Evolutionary conservation across 2,797 vertebrate genomes (phyloP), one percentile per base, ranked within the genome.

Genomic region (Mormyrus hasselquistii): DNA sequence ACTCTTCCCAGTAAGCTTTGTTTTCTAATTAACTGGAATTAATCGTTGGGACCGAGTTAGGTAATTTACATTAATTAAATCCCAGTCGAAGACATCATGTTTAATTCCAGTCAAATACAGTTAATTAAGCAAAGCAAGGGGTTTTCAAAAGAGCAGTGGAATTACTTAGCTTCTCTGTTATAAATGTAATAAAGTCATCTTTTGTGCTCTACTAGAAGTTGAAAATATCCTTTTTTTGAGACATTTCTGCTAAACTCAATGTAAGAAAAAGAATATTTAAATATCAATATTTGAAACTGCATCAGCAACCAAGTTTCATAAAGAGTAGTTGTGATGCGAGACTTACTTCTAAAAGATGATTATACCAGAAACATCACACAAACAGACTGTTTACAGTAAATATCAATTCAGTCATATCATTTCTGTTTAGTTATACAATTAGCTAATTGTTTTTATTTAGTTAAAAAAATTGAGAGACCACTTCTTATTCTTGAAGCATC

Each of bases 71-170:
- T 99, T 99, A 98, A 99, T 99, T 99, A 99, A 99, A 99, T 98
- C 97, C 97, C 96, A 96, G 97, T 97, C 97, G 97, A 99, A 99
- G 98, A 99, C 99, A 97, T 98, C 97, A 97, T 96, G 96, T 98
- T 99, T 99, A 99, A 99, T 99, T 99, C 98, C 98, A 99, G 99
- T 99, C 98, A 99, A 98, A 99, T 99, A 99, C 99, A 98, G 98
- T 98, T 99, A 99, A 99, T 98, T 99, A 99, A 99, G 98, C 98
- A 98, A 98, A 97, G 97, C 96, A 96, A 99, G 97, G 98, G 97
- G 99, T 99, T 99, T 98, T 98, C 98, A 98, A 98, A 98, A 97
- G 97, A 99, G 97, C 94, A 96, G 96, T 97, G 96, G 96, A 96
- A 98, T 99, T 99, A 98, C 98, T 97, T 96, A 95, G 96, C 92